Conservation (phyloP, 2,797 vertebrate species). For the Heteromormyrus szaboi region DNA sequence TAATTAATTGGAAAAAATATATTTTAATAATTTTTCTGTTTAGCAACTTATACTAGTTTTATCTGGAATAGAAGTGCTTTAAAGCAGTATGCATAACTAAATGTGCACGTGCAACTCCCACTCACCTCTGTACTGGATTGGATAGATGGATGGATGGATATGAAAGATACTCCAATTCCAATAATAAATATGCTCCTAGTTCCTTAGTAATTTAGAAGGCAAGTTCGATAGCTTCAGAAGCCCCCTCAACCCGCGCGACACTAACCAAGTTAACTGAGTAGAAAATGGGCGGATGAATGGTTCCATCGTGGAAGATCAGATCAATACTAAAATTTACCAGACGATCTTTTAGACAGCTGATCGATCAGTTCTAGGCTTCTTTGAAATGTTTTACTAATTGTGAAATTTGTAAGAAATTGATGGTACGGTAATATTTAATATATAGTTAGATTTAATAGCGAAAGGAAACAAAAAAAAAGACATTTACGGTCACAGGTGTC, state of each 20-base stretch:
- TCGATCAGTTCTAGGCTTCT: not conserved
- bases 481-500: not conserved
- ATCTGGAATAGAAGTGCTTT: not conserved
- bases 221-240: not conserved
- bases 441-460: not conserved
- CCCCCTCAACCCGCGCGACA: not conserved
- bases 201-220: not conserved
- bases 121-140: not conserved
- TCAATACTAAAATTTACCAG: not conserved
- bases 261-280: not conserved
- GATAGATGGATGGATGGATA: not conserved
- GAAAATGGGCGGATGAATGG: not conserved
- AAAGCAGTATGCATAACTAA: not conserved
- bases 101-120: not conserved
- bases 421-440: not conserved
- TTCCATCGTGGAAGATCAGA: not conserved
- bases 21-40: not conserved
- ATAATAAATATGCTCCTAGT: not conserved
- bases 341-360: not conserved
- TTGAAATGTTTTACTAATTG: not conserved
- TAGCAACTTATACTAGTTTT: not conserved
- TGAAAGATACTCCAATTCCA: not conserved
- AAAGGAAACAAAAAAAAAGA: not conserved
- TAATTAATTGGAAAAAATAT: not conserved
- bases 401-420: not conserved